These are phyloP conservation scores for Melieria crassipennis DNA, from an alignment of 2,888 invertebrate species.

Conservation along the genomic window DNA sequence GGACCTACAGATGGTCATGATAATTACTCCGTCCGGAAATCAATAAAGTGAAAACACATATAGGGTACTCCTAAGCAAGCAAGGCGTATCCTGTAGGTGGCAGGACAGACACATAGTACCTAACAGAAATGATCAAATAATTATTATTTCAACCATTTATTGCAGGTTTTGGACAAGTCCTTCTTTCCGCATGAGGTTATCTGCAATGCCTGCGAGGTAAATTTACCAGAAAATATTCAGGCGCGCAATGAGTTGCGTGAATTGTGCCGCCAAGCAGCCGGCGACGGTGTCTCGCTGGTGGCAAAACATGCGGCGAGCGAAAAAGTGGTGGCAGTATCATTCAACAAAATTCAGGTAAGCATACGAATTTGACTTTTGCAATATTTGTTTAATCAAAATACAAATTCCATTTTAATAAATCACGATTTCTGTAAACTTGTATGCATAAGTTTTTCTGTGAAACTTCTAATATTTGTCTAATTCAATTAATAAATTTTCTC, in stretches of 20 bases:
- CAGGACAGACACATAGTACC: background rate
- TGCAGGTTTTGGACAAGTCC: conserved; percentile 59
- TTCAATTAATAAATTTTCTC: no score
- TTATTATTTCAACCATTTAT: conserved; percentile 54
- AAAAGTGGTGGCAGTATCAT: conserved; percentile 71
- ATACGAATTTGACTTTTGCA: background rate
- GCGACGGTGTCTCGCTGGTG: conserved; percentile 74
- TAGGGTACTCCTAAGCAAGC: background rate
- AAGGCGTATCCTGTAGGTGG: background rate
- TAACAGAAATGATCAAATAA: background rate
- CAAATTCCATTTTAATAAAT: background rate
- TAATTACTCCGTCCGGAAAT: background rate
- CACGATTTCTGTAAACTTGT: background rate
- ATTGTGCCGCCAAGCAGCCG: conserved; percentile 70
- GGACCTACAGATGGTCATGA: background rate
- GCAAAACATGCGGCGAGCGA: conserved; percentile 69
- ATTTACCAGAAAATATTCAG: conserved; percentile 68
- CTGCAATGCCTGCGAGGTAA: conserved; percentile 70
- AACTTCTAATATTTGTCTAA: no score
- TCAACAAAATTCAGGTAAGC: conserved; percentile 76
- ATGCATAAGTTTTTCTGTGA: no score
- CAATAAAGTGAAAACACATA: background rate
- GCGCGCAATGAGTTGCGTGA: conserved; percentile 71
- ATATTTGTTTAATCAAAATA: background rate
- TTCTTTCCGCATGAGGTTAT: conserved; percentile 74